phyloP scores from a whole-genome alignment of 1,140 invertebrate genomes.

The Pseudomyrmex pallidus region DNA sequence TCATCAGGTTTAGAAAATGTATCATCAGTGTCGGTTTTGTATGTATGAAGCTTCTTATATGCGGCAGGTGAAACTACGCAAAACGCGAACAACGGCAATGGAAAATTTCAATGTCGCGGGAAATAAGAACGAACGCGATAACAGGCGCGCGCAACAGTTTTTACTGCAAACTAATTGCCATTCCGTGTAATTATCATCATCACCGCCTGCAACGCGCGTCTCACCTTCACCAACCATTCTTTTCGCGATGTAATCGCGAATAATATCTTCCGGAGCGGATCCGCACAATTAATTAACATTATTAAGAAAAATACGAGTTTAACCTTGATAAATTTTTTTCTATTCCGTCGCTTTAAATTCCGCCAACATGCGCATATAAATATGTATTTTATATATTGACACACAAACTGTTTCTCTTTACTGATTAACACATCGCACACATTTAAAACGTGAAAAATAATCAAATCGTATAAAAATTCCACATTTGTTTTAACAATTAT shows the following conservation, averaged over 20 bases:
- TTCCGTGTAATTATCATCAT: conserved; percentile 53
- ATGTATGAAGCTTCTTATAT: neutral
- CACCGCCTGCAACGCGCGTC: neutral
- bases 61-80: neutral
- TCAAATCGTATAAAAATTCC: neutral
- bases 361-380: no score
- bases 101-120: conserved; percentile 24
- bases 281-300: conserved; percentile 16
- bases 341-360: no score
- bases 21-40: neutral
- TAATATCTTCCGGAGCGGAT: conserved; percentile 7
- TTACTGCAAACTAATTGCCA: conserved; percentile 33
- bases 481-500: neutral
- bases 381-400: no score
- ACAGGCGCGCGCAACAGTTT: conserved; percentile 42
- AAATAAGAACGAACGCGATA: conserved; percentile 42
- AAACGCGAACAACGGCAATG: conserved; percentile 8
- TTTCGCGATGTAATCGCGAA: conserved; percentile 18
- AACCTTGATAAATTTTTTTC: neutral
- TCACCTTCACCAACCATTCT: conserved; percentile 23
- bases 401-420: no score
- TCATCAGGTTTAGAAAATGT: no score
- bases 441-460: neutral
- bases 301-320: neutral
- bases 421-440: neutral